Percentiles rank a stretch among this genome's conserved stretches.
phyloP scores from a whole-genome alignment of 2,888 invertebrate genomes.

The Eupsilia transversa region DNA sequence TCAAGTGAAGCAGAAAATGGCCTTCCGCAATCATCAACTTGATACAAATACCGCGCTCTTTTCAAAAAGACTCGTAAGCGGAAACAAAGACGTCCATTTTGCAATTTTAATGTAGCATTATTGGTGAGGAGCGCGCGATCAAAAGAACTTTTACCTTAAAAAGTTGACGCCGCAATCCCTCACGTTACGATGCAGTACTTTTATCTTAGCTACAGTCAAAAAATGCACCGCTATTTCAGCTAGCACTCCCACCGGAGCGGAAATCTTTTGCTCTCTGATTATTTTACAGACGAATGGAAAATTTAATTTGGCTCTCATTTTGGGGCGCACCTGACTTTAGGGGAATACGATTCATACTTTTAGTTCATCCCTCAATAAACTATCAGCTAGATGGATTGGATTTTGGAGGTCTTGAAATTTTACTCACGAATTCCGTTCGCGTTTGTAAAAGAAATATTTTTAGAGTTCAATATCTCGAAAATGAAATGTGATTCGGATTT shows the following conservation, averaged over 20 bases:
- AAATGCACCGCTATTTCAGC: conserved; percentile 75
- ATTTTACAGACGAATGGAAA: conserved; percentile 69
- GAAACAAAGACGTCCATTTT: conserved; percentile 56
- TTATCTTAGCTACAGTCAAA: conserved; percentile 74
- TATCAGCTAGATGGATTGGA: conserved; percentile 42
- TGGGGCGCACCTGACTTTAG: conserved; percentile 47
- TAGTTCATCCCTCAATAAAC: conserved; percentile 40
- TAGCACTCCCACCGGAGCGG: conserved; percentile 57
- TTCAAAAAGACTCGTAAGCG: conserved; percentile 35
- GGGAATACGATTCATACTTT: conserved; percentile 16
- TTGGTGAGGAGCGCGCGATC: conserved; percentile 51
- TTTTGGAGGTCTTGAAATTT: conserved; percentile 28
- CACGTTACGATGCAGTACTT: conserved; percentile 73
- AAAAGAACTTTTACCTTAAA: conserved; percentile 70
- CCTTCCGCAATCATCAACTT: conserved; percentile 36
- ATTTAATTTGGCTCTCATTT: conserved; percentile 69
- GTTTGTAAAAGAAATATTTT: conserved; percentile 17
- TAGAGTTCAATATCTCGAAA: conserved; percentile 15
- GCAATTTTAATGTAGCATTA: conserved; percentile 62
- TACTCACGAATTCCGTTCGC: conserved; percentile 1
- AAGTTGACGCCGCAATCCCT: conserved; percentile 71
- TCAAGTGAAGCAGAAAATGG: conserved; percentile 32
- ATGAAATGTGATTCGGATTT: conserved; percentile 18
- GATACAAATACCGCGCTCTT: conserved; percentile 30
- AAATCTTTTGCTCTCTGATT: conserved; percentile 66